phyloP scores from a whole-genome alignment of 2,888 invertebrate species.

The Sympetrum striolatum region DNA sequence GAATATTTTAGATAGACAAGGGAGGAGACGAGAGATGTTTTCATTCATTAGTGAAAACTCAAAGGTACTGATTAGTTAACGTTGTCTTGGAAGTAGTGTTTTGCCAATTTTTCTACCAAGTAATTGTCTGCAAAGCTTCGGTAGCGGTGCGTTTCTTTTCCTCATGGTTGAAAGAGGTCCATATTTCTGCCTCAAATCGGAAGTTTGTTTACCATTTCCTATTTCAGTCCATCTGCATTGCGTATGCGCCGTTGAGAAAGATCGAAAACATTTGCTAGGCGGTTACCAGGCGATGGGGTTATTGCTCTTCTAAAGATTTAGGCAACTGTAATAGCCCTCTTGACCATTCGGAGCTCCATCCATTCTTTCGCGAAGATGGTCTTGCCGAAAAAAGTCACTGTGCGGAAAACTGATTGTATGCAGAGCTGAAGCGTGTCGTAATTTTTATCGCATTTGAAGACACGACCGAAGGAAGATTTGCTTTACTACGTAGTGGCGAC shows the following conservation, averaged over 20 bases:
- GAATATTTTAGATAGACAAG: too few species aligned
- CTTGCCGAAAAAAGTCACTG: background rate
- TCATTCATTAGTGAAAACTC: too few species aligned
- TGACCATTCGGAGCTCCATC: background rate
- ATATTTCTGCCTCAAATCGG: background rate
- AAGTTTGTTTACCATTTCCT: background rate
- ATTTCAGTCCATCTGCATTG: background rate
- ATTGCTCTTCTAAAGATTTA: background rate
- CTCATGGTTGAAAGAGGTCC: background rate
- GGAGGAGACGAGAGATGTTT: too few species aligned
- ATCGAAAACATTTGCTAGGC: background rate
- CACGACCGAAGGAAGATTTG: background rate
- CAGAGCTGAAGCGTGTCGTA: background rate
- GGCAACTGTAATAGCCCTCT: background rate
- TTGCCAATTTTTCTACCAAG: too few species aligned
- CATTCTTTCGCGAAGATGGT: background rate
- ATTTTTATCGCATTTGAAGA: background rate
- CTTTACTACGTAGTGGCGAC: background rate
- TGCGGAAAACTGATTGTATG: background rate
- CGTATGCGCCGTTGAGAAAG: background rate
- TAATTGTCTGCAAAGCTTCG: too few species aligned
- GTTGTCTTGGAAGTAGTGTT: too few species aligned
- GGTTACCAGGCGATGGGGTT: background rate
- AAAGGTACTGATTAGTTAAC: too few species aligned
- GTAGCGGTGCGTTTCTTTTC: background rate